Conservation (phyloP, 2,888 invertebrate genomes). For the Agonopterix arenella region DNA sequence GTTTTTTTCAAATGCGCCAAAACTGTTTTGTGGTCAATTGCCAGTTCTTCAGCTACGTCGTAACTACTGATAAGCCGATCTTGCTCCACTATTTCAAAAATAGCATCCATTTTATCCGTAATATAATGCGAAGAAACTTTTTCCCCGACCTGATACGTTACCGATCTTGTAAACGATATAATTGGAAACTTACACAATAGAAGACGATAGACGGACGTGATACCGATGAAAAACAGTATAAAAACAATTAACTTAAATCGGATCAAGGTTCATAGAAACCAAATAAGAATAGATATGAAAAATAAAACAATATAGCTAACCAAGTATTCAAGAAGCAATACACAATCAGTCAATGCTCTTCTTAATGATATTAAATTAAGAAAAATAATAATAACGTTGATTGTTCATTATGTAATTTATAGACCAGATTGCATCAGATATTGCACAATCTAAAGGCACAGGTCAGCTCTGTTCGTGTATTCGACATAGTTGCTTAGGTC, state of each 20-base stretch:
- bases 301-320: constrained; percentile 16
- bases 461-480: constrained; percentile 13
- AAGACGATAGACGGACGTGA: too few species aligned
- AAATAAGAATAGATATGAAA: constrained; percentile 18
- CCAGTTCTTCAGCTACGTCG: too few species aligned
- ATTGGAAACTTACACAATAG: too few species aligned
- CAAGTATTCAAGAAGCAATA: constrained; percentile 7
- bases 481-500: neutral
- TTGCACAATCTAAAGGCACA: constrained; percentile 26
- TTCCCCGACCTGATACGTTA: too few species aligned
- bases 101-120: too few species aligned
- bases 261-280: constrained; percentile 24
- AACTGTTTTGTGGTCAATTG: too few species aligned
- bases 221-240: too few species aligned
- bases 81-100: too few species aligned
- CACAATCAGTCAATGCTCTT: neutral
- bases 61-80: too few species aligned
- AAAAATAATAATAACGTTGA: constrained; percentile 11
- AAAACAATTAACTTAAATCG: constrained; percentile 12
- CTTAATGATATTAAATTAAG: neutral
- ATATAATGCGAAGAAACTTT: too few species aligned
- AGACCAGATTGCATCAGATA: constrained; percentile 41
- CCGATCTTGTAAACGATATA: too few species aligned
- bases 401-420: constrained; percentile 21
- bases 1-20: too few species aligned